Conservation (phyloP, 2,888 invertebrate genomes). For the Protodeltote pygarga region DNA sequence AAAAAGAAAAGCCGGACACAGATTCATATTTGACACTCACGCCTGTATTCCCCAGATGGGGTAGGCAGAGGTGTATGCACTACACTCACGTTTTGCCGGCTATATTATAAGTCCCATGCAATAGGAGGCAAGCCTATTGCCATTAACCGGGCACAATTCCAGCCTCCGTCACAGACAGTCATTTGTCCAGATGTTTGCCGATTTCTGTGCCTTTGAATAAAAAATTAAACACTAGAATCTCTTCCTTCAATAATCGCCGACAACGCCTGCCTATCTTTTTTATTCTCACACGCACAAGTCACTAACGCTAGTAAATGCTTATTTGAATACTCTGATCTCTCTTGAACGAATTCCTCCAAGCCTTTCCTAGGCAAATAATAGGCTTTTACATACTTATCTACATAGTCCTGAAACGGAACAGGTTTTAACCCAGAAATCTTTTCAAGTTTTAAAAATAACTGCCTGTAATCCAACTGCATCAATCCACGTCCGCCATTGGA, state of each 20-base stretch:
- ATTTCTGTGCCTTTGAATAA: neutral
- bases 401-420: slow-evolving; percentile 95
- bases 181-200: no score
- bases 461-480: slow-evolving; percentile 99
- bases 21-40: no score
- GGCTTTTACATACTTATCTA: slow-evolving; percentile 98
- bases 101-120: no score
- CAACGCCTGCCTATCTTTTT: slow-evolving; percentile 93
- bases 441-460: slow-evolving; percentile 96
- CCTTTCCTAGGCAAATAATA: slow-evolving; percentile 96
- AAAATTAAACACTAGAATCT: slow-evolving; percentile 53
- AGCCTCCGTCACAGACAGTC: no score
- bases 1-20: no score
- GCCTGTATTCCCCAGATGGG: no score
- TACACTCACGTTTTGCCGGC: no score
- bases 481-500: slow-evolving; percentile 98
- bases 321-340: slow-evolving; percentile 94
- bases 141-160: no score
- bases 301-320: slow-evolving; percentile 95
- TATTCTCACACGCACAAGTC: slow-evolving; percentile 95
- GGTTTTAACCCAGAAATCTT: slow-evolving; percentile 94
- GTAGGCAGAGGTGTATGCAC: no score
- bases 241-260: slow-evolving; percentile 90
- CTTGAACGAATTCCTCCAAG: slow-evolving; percentile 95
- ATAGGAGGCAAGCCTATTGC: no score